These are phyloP conservation scores for Choloepus didactylus DNA, from an alignment of 2,797 vertebrate species.

Conservation along the genomic window DNA sequence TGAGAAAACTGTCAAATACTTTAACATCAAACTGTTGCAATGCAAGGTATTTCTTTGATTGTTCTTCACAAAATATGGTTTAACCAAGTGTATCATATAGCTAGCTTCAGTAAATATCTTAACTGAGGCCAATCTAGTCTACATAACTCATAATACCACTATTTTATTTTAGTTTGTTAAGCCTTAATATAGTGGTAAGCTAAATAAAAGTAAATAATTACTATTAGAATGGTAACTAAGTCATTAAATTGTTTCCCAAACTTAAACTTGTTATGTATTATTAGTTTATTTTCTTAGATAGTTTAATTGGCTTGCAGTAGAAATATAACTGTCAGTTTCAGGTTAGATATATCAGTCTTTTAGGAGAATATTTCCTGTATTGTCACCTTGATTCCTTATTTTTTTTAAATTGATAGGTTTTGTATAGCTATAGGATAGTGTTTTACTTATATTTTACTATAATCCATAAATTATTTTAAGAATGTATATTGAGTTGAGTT, in stretches of 20 bases:
- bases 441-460: conserved; percentile 72
- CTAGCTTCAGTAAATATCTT: conserved; percentile 72
- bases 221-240: conserved; percentile 60
- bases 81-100: conserved; percentile 72
- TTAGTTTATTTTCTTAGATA: conserved; percentile 74
- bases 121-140: conserved; percentile 71
- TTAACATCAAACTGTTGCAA: conserved; percentile 86
- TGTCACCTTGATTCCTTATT: conserved; percentile 60
- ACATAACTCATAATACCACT: conserved; percentile 62
- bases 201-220: conserved; percentile 69
- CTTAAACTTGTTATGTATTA: conserved; percentile 68
- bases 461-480: conserved; percentile 72
- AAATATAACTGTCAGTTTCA: conserved; percentile 55
- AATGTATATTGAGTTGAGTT: conserved; percentile 41
- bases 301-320: conserved; percentile 64
- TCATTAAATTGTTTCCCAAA: conserved; percentile 70
- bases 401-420: conserved; percentile 69
- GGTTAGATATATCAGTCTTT: conserved; percentile 64
- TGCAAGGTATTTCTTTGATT: conserved; percentile 85
- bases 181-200: conserved; percentile 66
- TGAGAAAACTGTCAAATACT: conserved; percentile 86
- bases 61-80: conserved; percentile 83
- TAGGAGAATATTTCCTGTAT: conserved; percentile 49
- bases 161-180: conserved; percentile 58
- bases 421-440: conserved; percentile 75